Percentiles rank a stretch among this genome's conserved stretches.
phyloP scores from a whole-genome alignment of 2,888 invertebrate species.

The Autographa gamma region DNA sequence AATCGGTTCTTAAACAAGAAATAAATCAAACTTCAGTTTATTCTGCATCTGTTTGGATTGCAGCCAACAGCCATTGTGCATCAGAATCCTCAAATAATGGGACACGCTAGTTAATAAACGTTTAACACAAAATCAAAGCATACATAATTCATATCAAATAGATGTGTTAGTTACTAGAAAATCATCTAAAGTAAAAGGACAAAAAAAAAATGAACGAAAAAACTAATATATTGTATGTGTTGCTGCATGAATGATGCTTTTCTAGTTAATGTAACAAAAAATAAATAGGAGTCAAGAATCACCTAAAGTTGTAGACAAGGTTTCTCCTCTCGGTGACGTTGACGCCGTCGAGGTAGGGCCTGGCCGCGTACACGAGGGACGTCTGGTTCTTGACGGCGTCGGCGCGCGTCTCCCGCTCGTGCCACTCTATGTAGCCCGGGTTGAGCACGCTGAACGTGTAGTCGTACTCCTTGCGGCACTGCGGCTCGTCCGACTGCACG shows the following conservation, averaged over 20 bases:
- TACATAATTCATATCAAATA: too few species aligned
- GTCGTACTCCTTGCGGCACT: conserved; percentile 94
- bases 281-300: conserved; percentile 18
- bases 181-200: not conserved
- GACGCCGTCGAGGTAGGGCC: conserved; percentile 94
- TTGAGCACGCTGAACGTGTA: conserved; percentile 92
- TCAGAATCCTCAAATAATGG: not conserved
- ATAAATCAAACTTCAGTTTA: conserved; percentile 1
- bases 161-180: not conserved
- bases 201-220: not conserved
- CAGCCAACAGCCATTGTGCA: not conserved
- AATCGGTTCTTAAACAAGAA: not conserved
- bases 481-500: conserved; percentile 93
- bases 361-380: conserved; percentile 93
- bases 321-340: conserved; percentile 97
- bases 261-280: not conserved
- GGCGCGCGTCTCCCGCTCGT: conserved; percentile 92
- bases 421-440: conserved; percentile 95
- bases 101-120: not conserved
- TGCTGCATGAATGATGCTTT: not conserved
- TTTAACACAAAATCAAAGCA: not conserved
- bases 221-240: too few species aligned
- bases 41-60: conserved; percentile 4
- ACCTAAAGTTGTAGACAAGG: conserved; percentile 94
- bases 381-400: conserved; percentile 89